phyloP scores from a whole-genome alignment of 64 coral and sea anemone genomes.

The Montipora foliosa region DNA sequence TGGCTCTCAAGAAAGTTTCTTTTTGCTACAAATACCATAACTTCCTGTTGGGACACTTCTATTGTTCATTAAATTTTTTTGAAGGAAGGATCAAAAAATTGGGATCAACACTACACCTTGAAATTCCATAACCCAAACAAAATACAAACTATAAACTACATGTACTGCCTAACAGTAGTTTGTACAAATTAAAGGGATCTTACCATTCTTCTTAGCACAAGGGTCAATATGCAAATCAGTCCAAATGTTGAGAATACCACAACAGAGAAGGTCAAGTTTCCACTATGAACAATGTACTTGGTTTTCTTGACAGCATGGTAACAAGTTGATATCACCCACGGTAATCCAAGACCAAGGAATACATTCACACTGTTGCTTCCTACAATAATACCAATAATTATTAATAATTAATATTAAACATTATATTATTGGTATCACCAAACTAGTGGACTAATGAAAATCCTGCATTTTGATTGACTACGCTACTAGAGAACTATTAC shows the following conservation, averaged over 20 bases:
- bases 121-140: no score
- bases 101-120: no score
- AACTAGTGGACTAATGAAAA: no score
- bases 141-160: no score
- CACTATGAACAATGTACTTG: constrained; percentile 71
- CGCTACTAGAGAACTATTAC: no score
- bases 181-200: neutral
- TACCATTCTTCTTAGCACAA: constrained; percentile 80
- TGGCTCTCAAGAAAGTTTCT: no score
- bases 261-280: constrained; percentile 85
- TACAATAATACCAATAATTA: neutral
- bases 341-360: constrained; percentile 87
- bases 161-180: neutral
- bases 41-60: no score
- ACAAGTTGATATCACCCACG: constrained; percentile 86
- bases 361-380: constrained; percentile 96
- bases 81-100: no score
- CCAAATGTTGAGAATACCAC: constrained; percentile 80
- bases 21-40: no score
- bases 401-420: neutral
- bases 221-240: constrained; percentile 57
- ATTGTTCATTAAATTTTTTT: no score
- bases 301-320: constrained; percentile 82
- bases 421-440: no score
- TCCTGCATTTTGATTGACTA: no score